Conservation (phyloP, 2,113 vertebrate species). For the Hippocampus guttulatus region DNA sequence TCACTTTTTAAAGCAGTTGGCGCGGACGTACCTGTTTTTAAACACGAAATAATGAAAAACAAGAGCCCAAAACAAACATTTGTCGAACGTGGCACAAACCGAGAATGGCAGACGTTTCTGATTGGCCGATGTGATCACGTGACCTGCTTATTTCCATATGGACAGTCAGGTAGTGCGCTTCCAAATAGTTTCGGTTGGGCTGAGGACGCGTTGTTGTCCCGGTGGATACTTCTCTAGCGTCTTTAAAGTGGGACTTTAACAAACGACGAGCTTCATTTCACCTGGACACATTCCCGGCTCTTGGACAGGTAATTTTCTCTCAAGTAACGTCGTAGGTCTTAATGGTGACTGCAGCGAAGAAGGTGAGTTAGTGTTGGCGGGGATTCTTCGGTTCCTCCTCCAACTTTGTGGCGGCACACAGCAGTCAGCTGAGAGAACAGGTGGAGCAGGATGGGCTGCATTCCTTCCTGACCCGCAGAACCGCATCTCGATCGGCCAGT, state of each 20-base stretch:
- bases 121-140: constrained; percentile 48
- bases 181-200: constrained; percentile 4
- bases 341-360: background rate
- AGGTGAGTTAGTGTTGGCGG: background rate
- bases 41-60: no score
- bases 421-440: constrained; percentile 32
- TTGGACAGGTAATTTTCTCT: background rate
- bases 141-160: constrained; percentile 21
- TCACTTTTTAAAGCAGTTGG: no score
- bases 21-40: no score
- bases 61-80: background rate
- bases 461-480: constrained; percentile 20
- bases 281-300: background rate
- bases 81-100: background rate
- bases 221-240: background rate
- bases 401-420: background rate
- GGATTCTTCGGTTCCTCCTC: background rate
- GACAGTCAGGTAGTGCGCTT: constrained; percentile 19
- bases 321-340: background rate
- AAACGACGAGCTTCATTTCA: background rate
- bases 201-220: background rate
- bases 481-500: constrained; percentile 3
- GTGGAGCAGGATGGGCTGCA: constrained; percentile 44
- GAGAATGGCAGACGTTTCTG: constrained; percentile 15
- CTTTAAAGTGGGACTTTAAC: background rate